Conservation (phyloP, 2,888 invertebrate species). For the Omphaloscelis lunosa region DNA sequence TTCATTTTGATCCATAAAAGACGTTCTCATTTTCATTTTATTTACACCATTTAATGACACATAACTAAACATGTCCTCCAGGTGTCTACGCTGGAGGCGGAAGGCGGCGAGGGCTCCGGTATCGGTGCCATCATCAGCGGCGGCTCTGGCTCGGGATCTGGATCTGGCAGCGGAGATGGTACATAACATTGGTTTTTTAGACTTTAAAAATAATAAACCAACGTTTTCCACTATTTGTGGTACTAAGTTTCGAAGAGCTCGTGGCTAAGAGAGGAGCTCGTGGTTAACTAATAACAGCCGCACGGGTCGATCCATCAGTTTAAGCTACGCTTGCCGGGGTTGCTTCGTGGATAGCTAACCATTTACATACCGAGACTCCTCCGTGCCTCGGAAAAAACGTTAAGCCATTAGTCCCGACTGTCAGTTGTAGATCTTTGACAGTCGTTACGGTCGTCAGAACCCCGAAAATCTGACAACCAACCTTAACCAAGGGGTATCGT, state of each 20-base stretch:
- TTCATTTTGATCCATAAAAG: neutral
- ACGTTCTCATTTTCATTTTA: neutral
- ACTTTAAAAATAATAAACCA: too few relatives aligned
- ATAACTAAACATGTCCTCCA: constrained; percentile 68
- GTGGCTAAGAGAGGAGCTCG: neutral
- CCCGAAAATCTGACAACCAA: too few relatives aligned
- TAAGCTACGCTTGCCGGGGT: neutral
- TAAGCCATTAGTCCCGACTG: too few relatives aligned
- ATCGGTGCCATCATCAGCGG: constrained; percentile 90
- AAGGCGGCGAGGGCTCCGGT: constrained; percentile 90
- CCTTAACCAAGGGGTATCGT: too few relatives aligned
- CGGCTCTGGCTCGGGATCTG: constrained; percentile 91
- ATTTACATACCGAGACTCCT: neutral
- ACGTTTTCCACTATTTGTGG: too few relatives aligned
- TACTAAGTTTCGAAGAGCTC: too few relatives aligned
- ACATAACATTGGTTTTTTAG: too few relatives aligned
- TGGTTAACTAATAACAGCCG: neutral
- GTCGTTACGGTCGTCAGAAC: too few relatives aligned
- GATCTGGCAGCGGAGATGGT: constrained; percentile 89
- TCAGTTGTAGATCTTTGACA: too few relatives aligned
- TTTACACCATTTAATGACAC: neutral
- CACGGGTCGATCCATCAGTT: neutral
- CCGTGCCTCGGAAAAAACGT: neutral
- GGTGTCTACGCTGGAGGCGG: constrained; percentile 94
- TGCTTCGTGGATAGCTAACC: neutral